Conservation (phyloP, 1,140 invertebrate genomes). For the Samia ricini region DNA sequence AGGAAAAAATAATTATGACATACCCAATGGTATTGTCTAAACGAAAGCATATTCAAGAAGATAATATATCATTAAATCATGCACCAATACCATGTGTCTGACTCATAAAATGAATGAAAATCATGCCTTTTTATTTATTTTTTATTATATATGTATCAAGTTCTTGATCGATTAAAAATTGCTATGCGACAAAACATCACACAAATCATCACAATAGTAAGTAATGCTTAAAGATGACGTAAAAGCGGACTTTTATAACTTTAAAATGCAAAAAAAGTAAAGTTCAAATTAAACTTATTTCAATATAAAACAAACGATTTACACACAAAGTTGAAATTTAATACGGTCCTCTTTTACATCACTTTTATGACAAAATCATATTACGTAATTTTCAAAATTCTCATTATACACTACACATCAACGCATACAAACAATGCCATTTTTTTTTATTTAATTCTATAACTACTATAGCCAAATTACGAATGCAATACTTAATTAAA, state of each 20-base stretch:
- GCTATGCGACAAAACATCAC: conserved; percentile 35
- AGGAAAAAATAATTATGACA: conserved; percentile 17
- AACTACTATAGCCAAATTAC: neutral
- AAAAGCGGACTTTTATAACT: neutral
- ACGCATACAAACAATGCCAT: neutral
- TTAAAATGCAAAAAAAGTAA: neutral
- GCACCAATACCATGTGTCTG: neutral
- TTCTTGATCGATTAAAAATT: conserved; percentile 62
- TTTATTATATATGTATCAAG: neutral
- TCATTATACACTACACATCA: neutral
- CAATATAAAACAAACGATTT: neutral
- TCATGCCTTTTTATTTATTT: conserved; percentile 13
- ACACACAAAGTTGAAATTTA: neutral
- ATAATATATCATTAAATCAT: neutral
- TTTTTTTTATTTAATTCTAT: neutral
- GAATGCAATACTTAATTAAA: neutral
- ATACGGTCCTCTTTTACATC: neutral
- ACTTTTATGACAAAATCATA: neutral
- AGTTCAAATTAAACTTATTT: neutral
- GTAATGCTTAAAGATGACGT: neutral
- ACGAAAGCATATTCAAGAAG: neutral
- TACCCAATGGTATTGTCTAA: neutral
- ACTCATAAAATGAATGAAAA: neutral
- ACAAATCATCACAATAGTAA: conserved; percentile 9
- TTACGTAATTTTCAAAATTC: neutral